phyloP scores from a whole-genome alignment of 1,140 invertebrate species.

The Rhagoletis zephyria region DNA sequence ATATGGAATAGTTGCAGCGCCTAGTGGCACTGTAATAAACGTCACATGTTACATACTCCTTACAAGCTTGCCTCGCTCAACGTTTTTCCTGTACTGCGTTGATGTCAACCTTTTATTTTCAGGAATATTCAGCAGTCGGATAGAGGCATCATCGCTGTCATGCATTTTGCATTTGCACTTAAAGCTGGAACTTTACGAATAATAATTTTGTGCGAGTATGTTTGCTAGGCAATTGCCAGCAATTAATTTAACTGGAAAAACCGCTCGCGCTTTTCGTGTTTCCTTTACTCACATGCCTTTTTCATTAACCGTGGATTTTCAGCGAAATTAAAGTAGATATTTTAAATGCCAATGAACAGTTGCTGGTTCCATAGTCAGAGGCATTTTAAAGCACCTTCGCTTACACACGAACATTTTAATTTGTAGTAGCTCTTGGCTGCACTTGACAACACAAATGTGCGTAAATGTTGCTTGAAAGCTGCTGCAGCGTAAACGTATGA shows the following conservation, averaged over 20 bases:
- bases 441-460: background rate
- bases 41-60: too few species aligned
- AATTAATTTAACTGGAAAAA: slow-evolving; percentile 8
- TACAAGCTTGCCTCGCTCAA: too few species aligned
- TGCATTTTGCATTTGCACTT: background rate
- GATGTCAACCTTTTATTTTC: too few species aligned
- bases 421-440: background rate
- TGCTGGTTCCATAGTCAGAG: background rate
- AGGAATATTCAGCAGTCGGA: too few species aligned
- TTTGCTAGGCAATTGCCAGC: background rate
- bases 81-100: too few species aligned
- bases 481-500: background rate
- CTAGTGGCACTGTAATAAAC: too few species aligned
- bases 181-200: too few species aligned
- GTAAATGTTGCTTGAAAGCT: background rate
- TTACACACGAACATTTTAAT: background rate
- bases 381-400: background rate
- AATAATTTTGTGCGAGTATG: too few species aligned
- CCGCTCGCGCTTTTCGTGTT: too few species aligned
- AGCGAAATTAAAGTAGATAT: slow-evolving; percentile 22
- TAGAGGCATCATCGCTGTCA: too few species aligned
- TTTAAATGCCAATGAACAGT: background rate
- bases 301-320: slow-evolving; percentile 26
- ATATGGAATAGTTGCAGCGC: too few species aligned
- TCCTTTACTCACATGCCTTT: background rate